Evolutionary conservation across 2,113 vertebrate species (phyloP).

Genomic region (Pheucticus melanocephalus): DNA sequence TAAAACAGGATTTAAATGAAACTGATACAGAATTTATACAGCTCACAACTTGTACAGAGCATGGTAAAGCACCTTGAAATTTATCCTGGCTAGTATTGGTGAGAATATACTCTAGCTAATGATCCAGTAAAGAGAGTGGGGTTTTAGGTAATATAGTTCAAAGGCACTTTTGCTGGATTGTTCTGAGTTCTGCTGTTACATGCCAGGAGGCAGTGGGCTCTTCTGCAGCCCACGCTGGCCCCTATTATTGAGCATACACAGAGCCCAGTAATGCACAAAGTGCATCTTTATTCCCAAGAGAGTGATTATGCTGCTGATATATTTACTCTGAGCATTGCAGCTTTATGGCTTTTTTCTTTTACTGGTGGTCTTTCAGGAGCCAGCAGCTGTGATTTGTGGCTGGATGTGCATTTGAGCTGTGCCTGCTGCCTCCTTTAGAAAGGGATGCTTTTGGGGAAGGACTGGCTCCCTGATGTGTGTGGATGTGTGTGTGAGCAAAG

Average conservation of each 20-base stretch:
- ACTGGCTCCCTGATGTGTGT: not conserved
- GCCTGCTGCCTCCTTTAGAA: conserved; percentile 2
- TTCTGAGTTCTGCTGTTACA: not conserved
- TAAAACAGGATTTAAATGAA: not conserved
- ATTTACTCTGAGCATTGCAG: not conserved
- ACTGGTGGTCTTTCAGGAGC: not conserved
- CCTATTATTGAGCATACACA: not conserved
- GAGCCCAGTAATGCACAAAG: not conserved
- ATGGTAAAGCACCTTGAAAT: not conserved
- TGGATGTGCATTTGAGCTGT: not conserved
- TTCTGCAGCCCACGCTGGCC: not conserved
- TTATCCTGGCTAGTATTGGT: not conserved
- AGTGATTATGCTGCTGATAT: not conserved
- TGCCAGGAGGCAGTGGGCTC: not conserved
- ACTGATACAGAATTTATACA: not conserved
- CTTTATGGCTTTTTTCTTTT: conserved; percentile 13
- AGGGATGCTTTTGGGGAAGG: not conserved
- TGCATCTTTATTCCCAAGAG: not conserved
- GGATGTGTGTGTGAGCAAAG: not conserved
- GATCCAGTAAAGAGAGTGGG: not conserved
- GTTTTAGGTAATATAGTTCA: not conserved
- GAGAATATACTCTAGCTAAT: not conserved
- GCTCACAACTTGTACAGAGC: not conserved
- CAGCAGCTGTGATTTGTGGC: not conserved
- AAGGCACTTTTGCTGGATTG: not conserved